These are phyloP conservation scores for Hypocryptadius cinnamomeus DNA, from an alignment of 2,113 vertebrate genomes.

Conservation along the genomic window DNA sequence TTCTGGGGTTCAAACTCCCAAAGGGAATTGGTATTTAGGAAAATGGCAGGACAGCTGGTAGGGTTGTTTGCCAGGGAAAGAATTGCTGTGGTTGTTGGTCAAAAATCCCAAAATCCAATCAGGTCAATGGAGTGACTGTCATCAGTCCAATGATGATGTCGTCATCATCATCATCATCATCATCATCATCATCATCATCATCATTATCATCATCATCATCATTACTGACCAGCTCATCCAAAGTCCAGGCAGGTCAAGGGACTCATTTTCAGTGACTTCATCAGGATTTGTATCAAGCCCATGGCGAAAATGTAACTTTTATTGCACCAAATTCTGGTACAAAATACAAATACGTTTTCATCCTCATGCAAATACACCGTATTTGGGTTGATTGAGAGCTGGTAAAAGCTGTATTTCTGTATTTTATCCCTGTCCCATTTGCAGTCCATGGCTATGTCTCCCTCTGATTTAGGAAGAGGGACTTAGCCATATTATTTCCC, in stretches of 20 bases:
- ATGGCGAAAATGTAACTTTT: neutral
- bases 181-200: too few species aligned
- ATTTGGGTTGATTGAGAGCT: neutral
- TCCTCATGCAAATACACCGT: accelerated
- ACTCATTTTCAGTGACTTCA: neutral
- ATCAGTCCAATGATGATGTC: neutral
- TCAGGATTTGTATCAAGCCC: neutral
- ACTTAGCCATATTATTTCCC: too few species aligned
- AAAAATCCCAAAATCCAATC: neutral
- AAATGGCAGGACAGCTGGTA: neutral
- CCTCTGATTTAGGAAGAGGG: neutral
- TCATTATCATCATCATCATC: too few species aligned
- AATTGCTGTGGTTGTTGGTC: neutral
- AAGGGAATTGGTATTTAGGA: too few species aligned
- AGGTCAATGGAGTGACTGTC: neutral
- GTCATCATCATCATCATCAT: neutral
- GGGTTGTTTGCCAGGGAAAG: neutral
- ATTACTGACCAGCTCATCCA: neutral
- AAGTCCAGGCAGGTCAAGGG: neutral
- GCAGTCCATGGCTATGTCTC: neutral
- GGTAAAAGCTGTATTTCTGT: neutral
- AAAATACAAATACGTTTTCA: neutral
- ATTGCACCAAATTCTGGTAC: neutral
- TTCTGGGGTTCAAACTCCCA: neutral
- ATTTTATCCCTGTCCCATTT: neutral